phyloP scores from a whole-genome alignment of 2,113 vertebrate species.

The Silurus asotus region DNA sequence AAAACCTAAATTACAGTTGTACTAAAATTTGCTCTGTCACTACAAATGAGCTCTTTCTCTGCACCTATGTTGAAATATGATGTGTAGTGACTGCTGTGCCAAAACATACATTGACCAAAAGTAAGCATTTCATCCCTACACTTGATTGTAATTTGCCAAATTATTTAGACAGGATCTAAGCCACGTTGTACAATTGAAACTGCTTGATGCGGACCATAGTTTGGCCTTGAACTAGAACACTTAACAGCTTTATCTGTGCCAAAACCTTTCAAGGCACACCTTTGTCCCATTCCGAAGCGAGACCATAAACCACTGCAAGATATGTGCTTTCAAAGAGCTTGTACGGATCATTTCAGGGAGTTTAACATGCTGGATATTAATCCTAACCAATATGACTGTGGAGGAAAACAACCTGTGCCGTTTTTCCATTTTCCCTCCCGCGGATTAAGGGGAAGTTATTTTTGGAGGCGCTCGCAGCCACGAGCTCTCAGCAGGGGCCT shows the following conservation, averaged over 20 bases:
- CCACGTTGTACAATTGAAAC: background rate
- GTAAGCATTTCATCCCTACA: background rate
- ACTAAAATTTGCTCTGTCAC: background rate
- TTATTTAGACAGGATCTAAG: conserved; percentile 16
- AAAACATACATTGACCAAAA: background rate
- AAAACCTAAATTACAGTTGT: background rate
- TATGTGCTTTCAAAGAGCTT: background rate
- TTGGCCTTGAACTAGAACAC: background rate
- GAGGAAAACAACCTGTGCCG: conserved; percentile 41
- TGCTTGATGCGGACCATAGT: background rate
- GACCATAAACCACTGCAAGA: conserved; percentile 1
- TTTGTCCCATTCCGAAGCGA: background rate
- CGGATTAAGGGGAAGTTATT: conserved; percentile 57
- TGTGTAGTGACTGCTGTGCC: background rate
- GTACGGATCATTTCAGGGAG: background rate
- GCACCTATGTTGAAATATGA: background rate
- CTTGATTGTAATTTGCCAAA: background rate
- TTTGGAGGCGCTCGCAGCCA: conserved; percentile 18
- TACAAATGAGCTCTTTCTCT: background rate
- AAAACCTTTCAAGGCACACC: background rate
- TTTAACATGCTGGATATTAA: background rate
- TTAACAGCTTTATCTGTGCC: conserved; percentile 9
- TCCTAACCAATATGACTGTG: background rate
- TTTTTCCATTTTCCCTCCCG: conserved; percentile 33
- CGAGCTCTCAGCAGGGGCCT: background rate